These are phyloP conservation scores for Hemitrygon akajei DNA, from an alignment of 2,797 vertebrate species.

Conservation along the genomic window DNA sequence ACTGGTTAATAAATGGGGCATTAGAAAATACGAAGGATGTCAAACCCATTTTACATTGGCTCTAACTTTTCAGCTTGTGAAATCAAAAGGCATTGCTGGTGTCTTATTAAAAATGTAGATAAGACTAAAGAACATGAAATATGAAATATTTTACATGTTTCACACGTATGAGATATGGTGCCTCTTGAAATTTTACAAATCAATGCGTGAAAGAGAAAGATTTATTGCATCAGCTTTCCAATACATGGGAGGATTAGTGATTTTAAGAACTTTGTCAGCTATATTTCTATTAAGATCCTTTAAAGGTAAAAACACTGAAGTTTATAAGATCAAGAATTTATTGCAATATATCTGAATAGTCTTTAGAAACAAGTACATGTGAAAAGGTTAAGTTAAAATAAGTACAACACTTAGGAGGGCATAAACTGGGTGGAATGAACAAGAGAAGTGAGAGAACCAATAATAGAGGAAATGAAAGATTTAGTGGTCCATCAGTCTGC, in stretches of 20 bases:
- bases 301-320: not conserved
- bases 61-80: not conserved
- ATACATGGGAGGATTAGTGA: not conserved
- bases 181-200: not conserved
- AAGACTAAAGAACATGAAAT: not conserved
- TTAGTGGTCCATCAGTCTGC: not conserved
- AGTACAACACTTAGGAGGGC: not conserved
- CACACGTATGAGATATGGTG: not conserved
- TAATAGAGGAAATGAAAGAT: not conserved
- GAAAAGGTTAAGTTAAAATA: not conserved
- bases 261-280: not conserved
- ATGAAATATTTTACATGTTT: too few relatives aligned
- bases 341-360: not conserved
- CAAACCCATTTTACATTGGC: not conserved
- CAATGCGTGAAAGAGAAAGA: slow-evolving; percentile 4
- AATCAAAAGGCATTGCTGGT: not conserved
- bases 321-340: not conserved
- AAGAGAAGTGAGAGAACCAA: not conserved
- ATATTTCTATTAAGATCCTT: not conserved
- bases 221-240: not conserved
- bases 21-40: not conserved
- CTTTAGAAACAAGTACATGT: not conserved
- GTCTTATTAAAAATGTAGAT: not conserved
- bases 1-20: not conserved
- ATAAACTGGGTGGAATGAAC: not conserved